These are phyloP conservation scores for Porites rus DNA, from an alignment of 92 coral and sea anemone species.

Conservation along the genomic window DNA sequence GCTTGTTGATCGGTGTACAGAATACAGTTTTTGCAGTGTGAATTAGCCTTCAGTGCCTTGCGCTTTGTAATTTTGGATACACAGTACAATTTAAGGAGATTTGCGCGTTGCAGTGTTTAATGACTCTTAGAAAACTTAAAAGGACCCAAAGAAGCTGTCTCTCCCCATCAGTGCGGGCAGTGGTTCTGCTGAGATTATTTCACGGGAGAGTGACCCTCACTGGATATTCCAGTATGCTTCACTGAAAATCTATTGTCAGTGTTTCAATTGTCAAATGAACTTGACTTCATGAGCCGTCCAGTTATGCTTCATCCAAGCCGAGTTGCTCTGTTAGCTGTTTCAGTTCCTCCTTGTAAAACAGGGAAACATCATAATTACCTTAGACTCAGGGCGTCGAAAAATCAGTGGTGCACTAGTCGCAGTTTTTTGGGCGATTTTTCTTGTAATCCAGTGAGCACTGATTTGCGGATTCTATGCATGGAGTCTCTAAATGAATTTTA, in stretches of 20 bases:
- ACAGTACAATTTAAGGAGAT: not conserved
- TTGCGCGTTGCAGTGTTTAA: too few species aligned
- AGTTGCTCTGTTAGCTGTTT: not conserved
- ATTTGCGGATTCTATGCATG: not conserved
- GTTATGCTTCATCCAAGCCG: not conserved
- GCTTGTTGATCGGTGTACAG: too few species aligned
- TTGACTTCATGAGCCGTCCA: too few species aligned
- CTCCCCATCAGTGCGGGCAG: not conserved
- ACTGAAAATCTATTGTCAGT: not conserved
- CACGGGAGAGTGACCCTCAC: slow-evolving; percentile 7
- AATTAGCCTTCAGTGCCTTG: not conserved
- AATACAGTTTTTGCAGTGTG: not conserved
- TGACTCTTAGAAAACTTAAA: not conserved
- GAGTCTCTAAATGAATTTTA: not conserved
- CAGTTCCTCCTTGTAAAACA: slow-evolving; percentile 30
- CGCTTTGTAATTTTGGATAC: not conserved
- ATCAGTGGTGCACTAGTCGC: not conserved
- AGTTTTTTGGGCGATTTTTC: not conserved
- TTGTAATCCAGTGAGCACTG: not conserved
- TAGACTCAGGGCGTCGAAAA: not conserved
- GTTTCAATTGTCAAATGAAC: not conserved
- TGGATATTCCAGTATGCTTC: not conserved
- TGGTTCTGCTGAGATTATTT: not conserved
- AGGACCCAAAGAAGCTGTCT: not conserved
- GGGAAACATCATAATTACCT: not conserved